Conservation (phyloP, 2,797 vertebrate species). For the Poecilia gillii region DNA sequence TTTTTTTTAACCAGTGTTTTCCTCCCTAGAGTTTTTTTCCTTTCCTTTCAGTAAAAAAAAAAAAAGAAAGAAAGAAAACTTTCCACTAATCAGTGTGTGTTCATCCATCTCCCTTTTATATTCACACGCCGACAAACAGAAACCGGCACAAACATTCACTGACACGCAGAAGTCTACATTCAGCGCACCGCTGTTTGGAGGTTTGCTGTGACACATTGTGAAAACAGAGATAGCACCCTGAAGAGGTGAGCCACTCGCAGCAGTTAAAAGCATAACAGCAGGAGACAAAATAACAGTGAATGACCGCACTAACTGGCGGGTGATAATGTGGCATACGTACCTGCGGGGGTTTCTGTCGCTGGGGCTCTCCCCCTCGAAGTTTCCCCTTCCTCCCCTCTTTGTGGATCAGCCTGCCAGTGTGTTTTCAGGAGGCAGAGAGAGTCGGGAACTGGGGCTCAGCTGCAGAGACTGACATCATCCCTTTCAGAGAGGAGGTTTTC, state of each 20-base stretch:
- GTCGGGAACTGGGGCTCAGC: slow-evolving; percentile 81
- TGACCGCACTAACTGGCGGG: slow-evolving; percentile 63
- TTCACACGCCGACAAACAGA: slow-evolving; percentile 56
- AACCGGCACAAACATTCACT: slow-evolving; percentile 54
- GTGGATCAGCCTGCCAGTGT: slow-evolving; percentile 49
- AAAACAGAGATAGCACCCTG: slow-evolving; percentile 53
- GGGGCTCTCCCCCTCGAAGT: slow-evolving; percentile 53
- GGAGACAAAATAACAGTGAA: slow-evolving; percentile 57
- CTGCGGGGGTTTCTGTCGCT: slow-evolving; percentile 71
- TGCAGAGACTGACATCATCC: slow-evolving; percentile 89
- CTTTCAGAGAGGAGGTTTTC: slow-evolving; percentile 85
- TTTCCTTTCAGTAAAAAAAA: slow-evolving; percentile 48
- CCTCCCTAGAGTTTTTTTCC: slow-evolving; percentile 48
- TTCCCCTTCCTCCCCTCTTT: slow-evolving; percentile 53
- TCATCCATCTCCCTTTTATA: slow-evolving; percentile 23
- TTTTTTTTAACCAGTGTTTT: slow-evolving; percentile 52
- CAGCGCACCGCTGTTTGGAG: slow-evolving; percentile 14
- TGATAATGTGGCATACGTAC: slow-evolving; percentile 74
- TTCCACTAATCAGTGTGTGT: slow-evolving; percentile 50
- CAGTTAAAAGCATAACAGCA: slow-evolving; percentile 43
- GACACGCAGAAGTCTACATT: slow-evolving; percentile 31
- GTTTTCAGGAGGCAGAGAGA: slow-evolving; percentile 70
- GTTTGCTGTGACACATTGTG: slow-evolving; percentile 50
- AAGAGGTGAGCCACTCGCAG: slow-evolving; percentile 44
- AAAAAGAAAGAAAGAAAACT: slow-evolving; percentile 40